Conservation (phyloP, 1,140 invertebrate species). For the Drosophila athabasca region DNA sequence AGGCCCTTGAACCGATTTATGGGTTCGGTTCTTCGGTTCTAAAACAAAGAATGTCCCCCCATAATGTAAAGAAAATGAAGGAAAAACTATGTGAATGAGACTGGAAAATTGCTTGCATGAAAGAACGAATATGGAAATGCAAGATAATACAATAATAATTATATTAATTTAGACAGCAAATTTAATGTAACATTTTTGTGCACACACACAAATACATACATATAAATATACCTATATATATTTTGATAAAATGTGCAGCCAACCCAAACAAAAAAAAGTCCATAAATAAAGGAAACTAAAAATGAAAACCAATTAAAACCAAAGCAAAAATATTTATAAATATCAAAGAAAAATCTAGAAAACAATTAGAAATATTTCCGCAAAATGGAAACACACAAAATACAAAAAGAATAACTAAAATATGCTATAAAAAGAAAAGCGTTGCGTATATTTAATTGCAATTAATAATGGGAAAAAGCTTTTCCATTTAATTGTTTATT, state of each 20-base stretch:
- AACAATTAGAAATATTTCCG: neutral
- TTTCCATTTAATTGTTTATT: constrained; percentile 3
- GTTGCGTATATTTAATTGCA: neutral
- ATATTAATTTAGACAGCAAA: constrained; percentile 41
- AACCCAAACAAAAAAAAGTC: neutral
- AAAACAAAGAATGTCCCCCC: neutral
- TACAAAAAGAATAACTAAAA: neutral
- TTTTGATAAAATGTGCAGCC: constrained; percentile 53
- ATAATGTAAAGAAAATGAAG: constrained; percentile 1
- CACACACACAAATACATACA: constrained; percentile 10
- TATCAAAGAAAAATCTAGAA: constrained; percentile 5
- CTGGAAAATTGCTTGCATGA: constrained; percentile 39
- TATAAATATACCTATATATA: constrained; percentile 16
- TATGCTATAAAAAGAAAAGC: too few species aligned
- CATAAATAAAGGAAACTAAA: constrained; percentile 4
- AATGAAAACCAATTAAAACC: constrained; percentile 7
- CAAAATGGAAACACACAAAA: constrained; percentile 1
- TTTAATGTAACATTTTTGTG: constrained; percentile 11
- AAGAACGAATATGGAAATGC: constrained; percentile 17
- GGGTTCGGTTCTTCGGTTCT: constrained; percentile 6
- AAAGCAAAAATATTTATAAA: constrained; percentile 11
- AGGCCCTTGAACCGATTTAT: constrained; percentile 18
- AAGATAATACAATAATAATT: constrained; percentile 43
- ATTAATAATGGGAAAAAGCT: constrained; percentile 4
- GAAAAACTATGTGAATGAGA: constrained; percentile 60